Base-by-base conservation (phyloP, 2,888 invertebrate species). In the Apamea crenata region DNA sequence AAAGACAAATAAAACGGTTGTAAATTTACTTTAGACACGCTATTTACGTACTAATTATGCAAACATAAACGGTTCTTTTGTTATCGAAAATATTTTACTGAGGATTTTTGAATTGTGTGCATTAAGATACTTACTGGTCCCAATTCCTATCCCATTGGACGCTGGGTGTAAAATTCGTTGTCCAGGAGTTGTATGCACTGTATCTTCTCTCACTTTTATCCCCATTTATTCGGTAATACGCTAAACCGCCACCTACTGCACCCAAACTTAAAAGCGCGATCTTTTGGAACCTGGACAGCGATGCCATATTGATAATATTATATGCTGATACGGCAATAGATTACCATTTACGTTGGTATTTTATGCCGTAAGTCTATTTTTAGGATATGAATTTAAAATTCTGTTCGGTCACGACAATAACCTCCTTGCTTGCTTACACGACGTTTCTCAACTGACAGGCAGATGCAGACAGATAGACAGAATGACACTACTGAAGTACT, bases 71-170 rank as follows among this genome's bases (percentile, higher is more conserved):
- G 25, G 50, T 18, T 63, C 29, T 36, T 71, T 69, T n/a, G 59
- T 65, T 44, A 5, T 4, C 18, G 25, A 61, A 65, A 21, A 59
- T 14, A 70, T 50, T 70, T 32, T 7, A 4, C 10, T 21, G 25
- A n/a, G 0, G 3, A 21, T 12, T 77, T 21, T 32, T 10, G 8
- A 16, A 36, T 44, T 10, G 25, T 10, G 6, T 40, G 7, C 29
- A 8, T 0, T 47, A 70, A 2, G 44, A n/a, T 87, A 96, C 97
- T 97, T 97, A 98, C 98, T 97, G 98, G 94, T 99, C 99, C 99
- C 99, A 99, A 95, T 99, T 99, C 76, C 96, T 96, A 90, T 99
- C 98, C 99, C 99, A 99, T 92, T 98, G 97, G 0, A 98, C 96
- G 78, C 97, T 97, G 0, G 98, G 98, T 1, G 95, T 96, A 87